Evolutionary conservation across 2,888 invertebrate genomes (phyloP), one percentile per base, ranked within the genome.

Genomic region (Lissonota sp.): DNA sequence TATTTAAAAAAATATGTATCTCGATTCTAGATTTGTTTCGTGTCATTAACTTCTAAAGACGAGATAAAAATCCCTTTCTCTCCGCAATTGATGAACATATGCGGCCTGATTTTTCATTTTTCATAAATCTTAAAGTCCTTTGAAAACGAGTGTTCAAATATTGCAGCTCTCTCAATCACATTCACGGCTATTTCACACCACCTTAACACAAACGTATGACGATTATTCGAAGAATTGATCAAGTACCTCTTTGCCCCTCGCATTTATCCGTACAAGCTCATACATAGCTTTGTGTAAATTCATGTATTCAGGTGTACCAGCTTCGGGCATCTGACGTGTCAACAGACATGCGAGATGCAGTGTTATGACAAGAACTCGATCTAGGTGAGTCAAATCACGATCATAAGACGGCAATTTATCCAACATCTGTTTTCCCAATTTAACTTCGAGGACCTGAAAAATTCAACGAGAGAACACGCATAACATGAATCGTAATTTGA

Each of bases 331-430:
- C 42, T 92, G 89, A 42, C 95, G 94, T 7, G 97, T 96, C 90
- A 97, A 93, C 67, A 98, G 93, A 86, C 96, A 97, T 5, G 96
- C 96, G 80, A 98, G 93, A 91, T 98, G 98, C 86, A 98, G 93
- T 1, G 97, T 96, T 88, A 98, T 97, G 63, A 98, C 96, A 84
- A 98, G 94, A 67, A 98, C 96, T 85, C 98, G 95, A 89, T 97
- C 97, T 80, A 98, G 94, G 82, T 97, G 96, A 0, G 96, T 95
- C 84, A 95, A 94, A 91, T 98, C 98, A 44, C 96, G 93, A 88
- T 96, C 96, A 84, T 94, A 94, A 90, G 94, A 94, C 64, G 95
- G 93, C 86, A 94, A 93, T 37, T 94, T 94, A 37, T 94, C 93
- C 71, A 95, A 87, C 89, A 95, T 94, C 74, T 94, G 93, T 91